Conservation (phyloP, 2,888 invertebrate genomes). For the Agrenia bidenticulata region DNA sequence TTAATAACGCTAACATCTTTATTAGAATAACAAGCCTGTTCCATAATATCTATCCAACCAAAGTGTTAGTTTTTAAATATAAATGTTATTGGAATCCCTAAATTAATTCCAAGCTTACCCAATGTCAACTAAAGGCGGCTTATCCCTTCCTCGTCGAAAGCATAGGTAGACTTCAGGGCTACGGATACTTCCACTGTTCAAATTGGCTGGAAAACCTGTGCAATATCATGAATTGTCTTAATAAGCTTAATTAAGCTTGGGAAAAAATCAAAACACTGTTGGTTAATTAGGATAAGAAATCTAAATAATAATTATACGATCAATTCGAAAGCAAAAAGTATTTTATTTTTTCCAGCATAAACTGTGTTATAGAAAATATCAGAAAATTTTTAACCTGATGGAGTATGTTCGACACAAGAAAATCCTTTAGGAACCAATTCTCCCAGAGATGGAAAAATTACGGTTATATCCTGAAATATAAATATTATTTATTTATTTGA, state of each 20-base stretch:
- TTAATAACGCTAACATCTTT: no score
- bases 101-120: constrained; percentile 65
- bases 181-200: constrained; percentile 95
- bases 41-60: no score
- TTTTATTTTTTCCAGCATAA: no score
- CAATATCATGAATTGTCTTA: not conserved
- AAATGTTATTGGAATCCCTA: no score
- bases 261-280: not conserved
- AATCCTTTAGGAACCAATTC: constrained; percentile 81
- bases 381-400: constrained; percentile 67
- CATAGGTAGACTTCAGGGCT: constrained; percentile 92
- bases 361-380: no score
- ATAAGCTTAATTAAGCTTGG: not conserved
- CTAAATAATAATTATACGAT: no score
- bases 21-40: no score
- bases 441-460: constrained; percentile 84
- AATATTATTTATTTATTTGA: not conserved
- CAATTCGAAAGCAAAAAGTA: no score
- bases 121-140: constrained; percentile 95
- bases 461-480: constrained; percentile 71
- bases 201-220: constrained; percentile 78
- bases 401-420: constrained; percentile 72
- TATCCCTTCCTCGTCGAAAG: constrained; percentile 86
- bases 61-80: no score
- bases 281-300: not conserved